Conservation (phyloP, 2,888 invertebrate species). For the Tubulanus polymorphus region DNA sequence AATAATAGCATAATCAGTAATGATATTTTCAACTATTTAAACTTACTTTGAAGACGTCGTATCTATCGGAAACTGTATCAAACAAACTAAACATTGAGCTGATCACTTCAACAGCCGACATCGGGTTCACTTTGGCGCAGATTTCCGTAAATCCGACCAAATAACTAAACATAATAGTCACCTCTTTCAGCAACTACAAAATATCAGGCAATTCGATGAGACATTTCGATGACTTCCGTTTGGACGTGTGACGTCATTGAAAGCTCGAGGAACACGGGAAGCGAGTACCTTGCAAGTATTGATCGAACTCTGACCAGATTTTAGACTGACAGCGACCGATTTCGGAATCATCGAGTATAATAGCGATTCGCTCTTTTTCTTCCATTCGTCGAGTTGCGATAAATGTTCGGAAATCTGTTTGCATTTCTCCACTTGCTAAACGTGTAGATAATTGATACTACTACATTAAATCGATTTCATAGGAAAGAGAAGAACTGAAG, state of each 20-base stretch:
- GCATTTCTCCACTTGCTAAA: conserved; percentile 74
- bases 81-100: conserved; percentile 82
- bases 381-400: conserved; percentile 76
- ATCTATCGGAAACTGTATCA: conserved; percentile 77
- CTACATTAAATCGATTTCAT: no score
- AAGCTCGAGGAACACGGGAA: not conserved
- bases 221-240: no score
- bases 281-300: conserved; percentile 70
- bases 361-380: conserved; percentile 77
- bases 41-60: conserved; percentile 79
- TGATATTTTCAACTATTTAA: not conserved
- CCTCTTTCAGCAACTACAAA: conserved; percentile 48
- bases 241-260: no score
- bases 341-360: conserved; percentile 90
- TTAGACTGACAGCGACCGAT: conserved; percentile 75
- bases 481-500: no score
- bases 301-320: conserved; percentile 70
- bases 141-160: conserved; percentile 63
- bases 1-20: no score
- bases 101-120: conserved; percentile 79
- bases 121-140: conserved; percentile 60
- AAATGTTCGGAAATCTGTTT: conserved; percentile 74
- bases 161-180: conserved; percentile 77
- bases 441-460: no score
- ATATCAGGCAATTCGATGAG: no score